Evolutionary conservation across 2,888 invertebrate species (phyloP).

Genomic region (Hirudinaria manillensis): DNA sequence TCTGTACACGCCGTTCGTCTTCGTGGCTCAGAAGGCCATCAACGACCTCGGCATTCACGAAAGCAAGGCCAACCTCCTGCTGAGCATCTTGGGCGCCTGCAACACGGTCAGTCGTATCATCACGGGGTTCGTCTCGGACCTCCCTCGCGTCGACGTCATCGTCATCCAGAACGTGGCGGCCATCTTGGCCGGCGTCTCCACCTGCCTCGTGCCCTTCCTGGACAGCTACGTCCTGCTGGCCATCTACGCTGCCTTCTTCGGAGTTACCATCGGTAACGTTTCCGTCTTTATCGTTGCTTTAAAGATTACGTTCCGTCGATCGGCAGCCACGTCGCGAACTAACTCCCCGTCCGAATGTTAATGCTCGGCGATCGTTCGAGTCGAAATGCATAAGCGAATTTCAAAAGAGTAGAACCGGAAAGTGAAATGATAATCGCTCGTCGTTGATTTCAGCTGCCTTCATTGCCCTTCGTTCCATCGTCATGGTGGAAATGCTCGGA

Average conservation of each 20-base stretch:
- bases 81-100: slow-evolving; percentile 52
- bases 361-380: no score
- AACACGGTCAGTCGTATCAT: slow-evolving; percentile 40
- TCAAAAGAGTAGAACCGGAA: no score
- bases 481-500: slow-evolving; percentile 58
- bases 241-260: slow-evolving; percentile 74
- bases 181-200: slow-evolving; percentile 80
- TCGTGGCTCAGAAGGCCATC: slow-evolving; percentile 44
- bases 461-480: slow-evolving; percentile 72
- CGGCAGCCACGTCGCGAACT: no score
- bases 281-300: not conserved
- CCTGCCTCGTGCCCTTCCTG: slow-evolving; percentile 71
- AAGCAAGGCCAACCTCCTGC: slow-evolving; percentile 55
- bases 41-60: slow-evolving; percentile 44
- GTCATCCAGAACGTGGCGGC: slow-evolving; percentile 81
- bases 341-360: no score
- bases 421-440: no score
- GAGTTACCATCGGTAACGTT: slow-evolving; percentile 61
- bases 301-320: no score
- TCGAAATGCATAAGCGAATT: no score
- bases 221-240: slow-evolving; percentile 64
- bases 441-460: slow-evolving; percentile 64
- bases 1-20: slow-evolving; percentile 46
- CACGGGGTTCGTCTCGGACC: slow-evolving; percentile 66
- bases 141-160: slow-evolving; percentile 74